Evolutionary conservation across 2,113 vertebrate genomes (phyloP).

Genomic region (Nematolebias whitei): DNA sequence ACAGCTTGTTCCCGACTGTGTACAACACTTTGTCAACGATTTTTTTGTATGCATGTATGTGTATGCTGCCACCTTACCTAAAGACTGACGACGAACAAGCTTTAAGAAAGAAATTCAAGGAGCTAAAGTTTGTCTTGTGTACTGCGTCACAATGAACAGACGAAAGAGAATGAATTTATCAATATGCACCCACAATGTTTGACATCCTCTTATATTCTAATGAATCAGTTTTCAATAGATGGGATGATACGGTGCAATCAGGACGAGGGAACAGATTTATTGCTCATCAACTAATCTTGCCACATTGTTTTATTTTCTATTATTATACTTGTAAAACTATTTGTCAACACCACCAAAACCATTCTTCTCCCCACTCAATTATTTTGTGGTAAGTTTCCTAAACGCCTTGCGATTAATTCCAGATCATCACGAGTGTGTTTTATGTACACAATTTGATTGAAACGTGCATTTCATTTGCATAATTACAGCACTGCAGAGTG

Average conservation of each 20-base stretch:
- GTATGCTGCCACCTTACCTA: conserved; percentile 18
- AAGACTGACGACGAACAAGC: conserved; percentile 16
- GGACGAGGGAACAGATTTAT: conserved; percentile 39
- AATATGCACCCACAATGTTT: conserved; percentile 4
- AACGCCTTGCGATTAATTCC: conserved; percentile 73
- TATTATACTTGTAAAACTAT: conserved; percentile 47
- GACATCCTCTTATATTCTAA: conserved; percentile 16
- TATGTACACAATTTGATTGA: conserved; percentile 72
- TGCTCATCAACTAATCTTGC: conserved; percentile 56
- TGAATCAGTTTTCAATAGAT: conserved; percentile 29
- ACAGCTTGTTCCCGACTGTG: conserved; percentile 25
- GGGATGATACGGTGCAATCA: conserved; percentile 39
- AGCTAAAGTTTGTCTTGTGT: conserved; percentile 3
- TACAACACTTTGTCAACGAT: conserved; percentile 9
- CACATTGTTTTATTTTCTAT: conserved; percentile 50
- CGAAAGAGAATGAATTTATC: neutral
- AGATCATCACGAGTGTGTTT: conserved; percentile 68
- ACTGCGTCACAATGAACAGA: neutral
- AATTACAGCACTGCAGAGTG: conserved; percentile 64
- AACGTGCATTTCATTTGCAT: conserved; percentile 74
- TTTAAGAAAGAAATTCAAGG: conserved; percentile 1
- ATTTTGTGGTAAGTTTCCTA: conserved; percentile 67
- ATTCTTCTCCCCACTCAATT: conserved; percentile 60
- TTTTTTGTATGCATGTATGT: neutral
- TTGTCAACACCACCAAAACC: conserved; percentile 46